Evolutionary conservation across 2,113 vertebrate species (phyloP).

Genomic region (Hippocampus abdominalis): DNA sequence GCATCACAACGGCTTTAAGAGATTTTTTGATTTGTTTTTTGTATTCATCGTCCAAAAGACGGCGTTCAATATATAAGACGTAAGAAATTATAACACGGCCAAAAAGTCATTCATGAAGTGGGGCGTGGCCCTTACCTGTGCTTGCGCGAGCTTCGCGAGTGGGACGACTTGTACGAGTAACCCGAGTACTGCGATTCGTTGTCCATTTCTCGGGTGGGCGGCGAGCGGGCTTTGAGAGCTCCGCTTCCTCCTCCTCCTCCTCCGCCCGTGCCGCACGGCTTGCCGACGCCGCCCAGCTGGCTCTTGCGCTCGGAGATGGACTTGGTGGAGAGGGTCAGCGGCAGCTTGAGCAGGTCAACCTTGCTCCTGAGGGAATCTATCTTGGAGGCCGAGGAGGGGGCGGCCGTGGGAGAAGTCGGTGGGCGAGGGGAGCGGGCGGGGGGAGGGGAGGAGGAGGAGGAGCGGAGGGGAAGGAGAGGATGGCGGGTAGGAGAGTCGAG

Average conservation of each 20-base stretch:
- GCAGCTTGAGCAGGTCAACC: conserved; percentile 91
- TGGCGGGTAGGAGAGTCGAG: conserved; percentile 31
- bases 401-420: conserved; percentile 39
- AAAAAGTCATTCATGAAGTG: background rate
- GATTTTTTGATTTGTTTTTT: background rate
- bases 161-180: conserved; percentile 90
- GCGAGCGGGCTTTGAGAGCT: conserved; percentile 75
- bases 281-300: conserved; percentile 72
- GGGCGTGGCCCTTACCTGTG: conserved; percentile 74
- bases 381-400: conserved; percentile 77
- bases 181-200: conserved; percentile 93
- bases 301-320: conserved; percentile 75
- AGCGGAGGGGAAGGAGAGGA: conserved; percentile 22
- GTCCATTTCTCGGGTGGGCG: conserved; percentile 80
- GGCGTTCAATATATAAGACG: background rate
- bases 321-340: conserved; percentile 81
- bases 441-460: conserved; percentile 14
- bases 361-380: conserved; percentile 99
- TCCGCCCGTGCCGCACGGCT: conserved; percentile 70
- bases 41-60: background rate
- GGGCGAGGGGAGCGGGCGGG: conserved; percentile 12
- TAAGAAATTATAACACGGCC: too few species aligned
- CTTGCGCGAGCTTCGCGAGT: conserved; percentile 87
- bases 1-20: background rate
- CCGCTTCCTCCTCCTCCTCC: conserved; percentile 60